Evolutionary conservation across 1,140 invertebrate species (phyloP).

Genomic region (Aphaenogaster ashmeadi): DNA sequence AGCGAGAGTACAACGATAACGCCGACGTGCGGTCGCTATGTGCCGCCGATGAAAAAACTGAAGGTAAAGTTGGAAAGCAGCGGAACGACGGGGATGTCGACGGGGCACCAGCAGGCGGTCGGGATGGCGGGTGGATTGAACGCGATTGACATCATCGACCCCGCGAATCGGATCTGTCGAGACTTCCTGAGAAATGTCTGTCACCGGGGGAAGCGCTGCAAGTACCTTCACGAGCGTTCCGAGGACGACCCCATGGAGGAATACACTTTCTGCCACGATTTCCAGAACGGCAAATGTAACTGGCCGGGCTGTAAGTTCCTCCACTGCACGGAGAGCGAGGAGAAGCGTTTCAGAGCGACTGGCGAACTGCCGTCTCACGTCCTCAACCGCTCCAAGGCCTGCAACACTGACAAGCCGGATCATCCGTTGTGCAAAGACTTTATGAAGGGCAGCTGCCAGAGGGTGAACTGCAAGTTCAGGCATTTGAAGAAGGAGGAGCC

Average conservation of each 20-base stretch:
- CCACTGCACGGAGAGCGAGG: slow-evolving; percentile 93
- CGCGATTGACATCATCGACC: slow-evolving; percentile 73
- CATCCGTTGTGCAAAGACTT: slow-evolving; percentile 93
- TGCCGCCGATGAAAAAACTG: slow-evolving; percentile 77
- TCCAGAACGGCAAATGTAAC: slow-evolving; percentile 92
- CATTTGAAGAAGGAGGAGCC: slow-evolving; percentile 83
- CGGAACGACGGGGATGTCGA: slow-evolving; percentile 8
- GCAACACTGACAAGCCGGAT: slow-evolving; percentile 85
- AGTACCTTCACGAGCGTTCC: slow-evolving; percentile 90
- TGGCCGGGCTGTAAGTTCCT: slow-evolving; percentile 91
- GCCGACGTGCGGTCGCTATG: slow-evolving; percentile 65
- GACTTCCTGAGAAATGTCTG: slow-evolving; percentile 91
- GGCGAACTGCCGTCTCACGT: slow-evolving; percentile 91
- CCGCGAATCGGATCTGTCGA: slow-evolving; percentile 86
- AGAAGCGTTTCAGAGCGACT: slow-evolving; percentile 91
- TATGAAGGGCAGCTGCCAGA: slow-evolving; percentile 91
- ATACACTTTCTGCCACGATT: slow-evolving; percentile 94
- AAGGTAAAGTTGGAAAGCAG: slow-evolving; percentile 75
- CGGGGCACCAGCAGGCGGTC: slow-evolving; percentile 22
- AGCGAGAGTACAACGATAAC: not conserved
- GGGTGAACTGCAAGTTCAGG: slow-evolving; percentile 84
- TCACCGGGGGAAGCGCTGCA: slow-evolving; percentile 92
- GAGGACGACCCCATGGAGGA: slow-evolving; percentile 84
- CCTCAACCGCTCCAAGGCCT: slow-evolving; percentile 84
- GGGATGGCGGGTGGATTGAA: slow-evolving; percentile 79